A percentile compares a stretch with the other conserved stretches of the same genome.
Conservation (phyloP, 1,140 invertebrate species). For the Coboldia fuscipes region DNA sequence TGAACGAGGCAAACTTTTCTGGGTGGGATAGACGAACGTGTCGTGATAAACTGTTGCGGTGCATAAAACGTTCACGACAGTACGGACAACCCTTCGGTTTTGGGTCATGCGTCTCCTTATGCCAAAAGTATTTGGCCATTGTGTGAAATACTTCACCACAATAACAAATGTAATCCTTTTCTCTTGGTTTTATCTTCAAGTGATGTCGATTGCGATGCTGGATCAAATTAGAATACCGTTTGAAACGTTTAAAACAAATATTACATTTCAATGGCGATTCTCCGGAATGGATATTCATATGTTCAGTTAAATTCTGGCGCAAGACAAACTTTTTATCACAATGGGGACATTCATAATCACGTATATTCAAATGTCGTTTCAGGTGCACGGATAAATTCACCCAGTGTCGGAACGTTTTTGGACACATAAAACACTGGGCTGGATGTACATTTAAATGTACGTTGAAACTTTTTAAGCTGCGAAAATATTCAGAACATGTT, state of each 20-base stretch:
- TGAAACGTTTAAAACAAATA: slow-evolving; percentile 58
- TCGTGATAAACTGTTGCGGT: slow-evolving; percentile 54
- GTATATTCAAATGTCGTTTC: slow-evolving; percentile 52
- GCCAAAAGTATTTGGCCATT: slow-evolving; percentile 61
- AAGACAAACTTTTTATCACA: slow-evolving; percentile 68
- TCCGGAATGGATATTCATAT: slow-evolving; percentile 61
- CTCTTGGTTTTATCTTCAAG: slow-evolving; percentile 37
- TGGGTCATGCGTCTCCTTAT: slow-evolving; percentile 61
- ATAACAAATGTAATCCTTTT: slow-evolving; percentile 56
- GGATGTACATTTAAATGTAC: slow-evolving; percentile 55
- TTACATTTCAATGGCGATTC: slow-evolving; percentile 60
- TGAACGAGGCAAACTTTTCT: slow-evolving; percentile 42
- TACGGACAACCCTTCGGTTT: slow-evolving; percentile 63
- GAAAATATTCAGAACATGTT: slow-evolving; percentile 27
- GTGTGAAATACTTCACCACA: slow-evolving; percentile 66
- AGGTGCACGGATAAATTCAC: slow-evolving; percentile 52
- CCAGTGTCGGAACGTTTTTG: slow-evolving; percentile 50
- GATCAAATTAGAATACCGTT: slow-evolving; percentile 62
- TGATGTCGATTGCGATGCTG: slow-evolving; percentile 57
- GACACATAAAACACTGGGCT: slow-evolving; percentile 53
- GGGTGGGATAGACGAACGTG: slow-evolving; percentile 67
- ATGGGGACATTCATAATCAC: slow-evolving; percentile 36
- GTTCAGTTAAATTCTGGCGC: slow-evolving; percentile 52
- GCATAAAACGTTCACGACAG: slow-evolving; percentile 66
- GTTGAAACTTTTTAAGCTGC: slow-evolving; percentile 29